These are phyloP conservation scores for Pyrgilauda ruficollis DNA, from an alignment of 2,113 vertebrate species.

Conservation along the genomic window DNA sequence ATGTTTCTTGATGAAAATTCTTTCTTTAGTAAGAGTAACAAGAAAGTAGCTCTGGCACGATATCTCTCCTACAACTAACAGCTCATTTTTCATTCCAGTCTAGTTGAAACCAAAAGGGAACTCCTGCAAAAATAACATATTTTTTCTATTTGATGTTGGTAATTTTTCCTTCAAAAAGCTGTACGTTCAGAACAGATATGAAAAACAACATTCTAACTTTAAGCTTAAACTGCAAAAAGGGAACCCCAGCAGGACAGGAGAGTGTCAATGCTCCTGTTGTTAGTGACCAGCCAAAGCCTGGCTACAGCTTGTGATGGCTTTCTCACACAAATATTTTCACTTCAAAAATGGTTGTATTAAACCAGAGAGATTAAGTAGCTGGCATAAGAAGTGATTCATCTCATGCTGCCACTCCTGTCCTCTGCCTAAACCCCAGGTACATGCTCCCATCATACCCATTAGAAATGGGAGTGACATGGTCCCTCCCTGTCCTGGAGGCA, in stretches of 20 bases:
- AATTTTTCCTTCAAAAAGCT: background rate
- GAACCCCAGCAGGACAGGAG: background rate
- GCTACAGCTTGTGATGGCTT: background rate
- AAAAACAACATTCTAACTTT: background rate
- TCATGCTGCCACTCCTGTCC: background rate
- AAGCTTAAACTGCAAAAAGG: background rate
- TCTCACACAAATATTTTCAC: slow-evolving; percentile 4
- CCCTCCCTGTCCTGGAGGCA: background rate
- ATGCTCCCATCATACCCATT: background rate
- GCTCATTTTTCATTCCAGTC: background rate
- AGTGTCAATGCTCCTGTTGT: background rate
- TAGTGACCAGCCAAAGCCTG: slow-evolving; percentile 30
- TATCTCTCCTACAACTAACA: background rate
- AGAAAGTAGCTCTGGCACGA: accelerated
- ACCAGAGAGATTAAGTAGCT: slow-evolving; percentile 6
- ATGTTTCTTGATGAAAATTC: background rate
- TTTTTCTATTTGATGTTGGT: background rate
- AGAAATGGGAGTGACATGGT: background rate
- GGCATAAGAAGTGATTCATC: slow-evolving; percentile 4
- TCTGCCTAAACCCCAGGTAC: background rate
- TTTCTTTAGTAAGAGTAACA: slow-evolving; percentile 5
- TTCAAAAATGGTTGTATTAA: slow-evolving; percentile 30
- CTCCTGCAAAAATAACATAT: background rate
- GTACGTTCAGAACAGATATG: background rate
- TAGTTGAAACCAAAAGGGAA: slow-evolving; percentile 8